Conservation (phyloP, 2,797 vertebrate genomes). For the Lepus townsendii region DNA sequence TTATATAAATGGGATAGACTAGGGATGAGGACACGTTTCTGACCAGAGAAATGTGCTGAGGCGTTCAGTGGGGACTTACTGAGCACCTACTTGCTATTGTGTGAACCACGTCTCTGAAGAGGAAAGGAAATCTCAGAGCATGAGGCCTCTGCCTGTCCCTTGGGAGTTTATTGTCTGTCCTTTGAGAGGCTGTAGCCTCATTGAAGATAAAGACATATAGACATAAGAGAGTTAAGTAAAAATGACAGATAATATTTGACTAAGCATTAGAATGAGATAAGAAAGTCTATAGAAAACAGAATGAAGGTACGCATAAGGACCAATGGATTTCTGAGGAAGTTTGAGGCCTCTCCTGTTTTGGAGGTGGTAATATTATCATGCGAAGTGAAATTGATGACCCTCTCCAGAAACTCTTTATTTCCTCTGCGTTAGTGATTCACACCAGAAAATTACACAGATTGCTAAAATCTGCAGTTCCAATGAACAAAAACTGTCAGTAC, state of each 20-base stretch:
- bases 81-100: slow-evolving; percentile 1
- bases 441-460: slow-evolving; percentile 72
- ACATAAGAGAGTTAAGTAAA: slow-evolving; percentile 34
- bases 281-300: neutral
- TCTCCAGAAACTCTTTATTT: slow-evolving; percentile 55
- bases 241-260: slow-evolving; percentile 51
- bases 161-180: slow-evolving; percentile 16
- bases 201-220: slow-evolving; percentile 25
- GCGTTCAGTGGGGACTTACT: neutral
- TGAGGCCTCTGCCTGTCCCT: neutral
- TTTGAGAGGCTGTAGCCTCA: neutral
- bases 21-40: neutral
- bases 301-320: neutral
- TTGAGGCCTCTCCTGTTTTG: neutral
- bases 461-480: slow-evolving; percentile 71
- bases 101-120: neutral
- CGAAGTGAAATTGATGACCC: slow-evolving; percentile 51
- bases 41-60: slow-evolving; percentile 3
- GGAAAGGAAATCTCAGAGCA: neutral
- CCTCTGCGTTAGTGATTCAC: slow-evolving; percentile 64
- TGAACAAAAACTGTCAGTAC: slow-evolving; percentile 74
- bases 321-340: neutral
- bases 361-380: slow-evolving; percentile 22
- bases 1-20: neutral
- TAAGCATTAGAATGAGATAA: neutral